Conservation (phyloP, 2,113 vertebrate genomes). For the Oryzias curvinotus region DNA sequence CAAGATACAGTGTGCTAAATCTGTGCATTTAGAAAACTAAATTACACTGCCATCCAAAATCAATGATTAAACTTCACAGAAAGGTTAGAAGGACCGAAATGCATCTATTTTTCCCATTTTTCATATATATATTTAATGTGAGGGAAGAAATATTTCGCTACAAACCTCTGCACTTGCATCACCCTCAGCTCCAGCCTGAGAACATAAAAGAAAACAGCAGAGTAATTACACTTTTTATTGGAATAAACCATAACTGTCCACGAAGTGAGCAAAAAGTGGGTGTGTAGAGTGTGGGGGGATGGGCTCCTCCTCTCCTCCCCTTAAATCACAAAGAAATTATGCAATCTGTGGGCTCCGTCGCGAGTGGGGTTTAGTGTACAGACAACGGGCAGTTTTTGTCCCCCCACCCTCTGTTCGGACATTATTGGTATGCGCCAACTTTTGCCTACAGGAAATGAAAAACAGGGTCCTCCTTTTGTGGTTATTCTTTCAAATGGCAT, state of each 20-base stretch:
- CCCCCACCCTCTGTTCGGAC: no score
- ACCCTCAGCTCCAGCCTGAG: conserved; percentile 37
- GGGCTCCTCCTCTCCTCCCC: conserved; percentile 52
- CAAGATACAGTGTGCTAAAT: no score
- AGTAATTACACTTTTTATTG: conserved; percentile 23
- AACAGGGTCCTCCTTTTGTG: no score
- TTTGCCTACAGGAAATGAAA: no score
- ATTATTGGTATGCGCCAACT: no score
- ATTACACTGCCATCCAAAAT: not conserved
- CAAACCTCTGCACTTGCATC: conserved; percentile 64
- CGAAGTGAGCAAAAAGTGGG: conserved; percentile 46
- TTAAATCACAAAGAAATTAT: conserved; percentile 65
- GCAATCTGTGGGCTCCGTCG: conserved; percentile 40
- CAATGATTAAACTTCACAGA: no score
- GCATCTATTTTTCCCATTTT: no score
- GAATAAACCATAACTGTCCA: conserved; percentile 52
- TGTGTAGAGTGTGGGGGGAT: conserved; percentile 52
- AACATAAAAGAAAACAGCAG: conserved; percentile 26
- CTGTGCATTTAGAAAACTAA: no score
- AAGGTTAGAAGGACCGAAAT: no score
- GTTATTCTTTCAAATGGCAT: no score
- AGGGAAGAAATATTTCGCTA: not conserved
- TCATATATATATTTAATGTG: no score
- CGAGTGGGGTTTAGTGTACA: conserved; percentile 16
- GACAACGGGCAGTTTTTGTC: no score